Base-by-base conservation (phyloP, 2,797 vertebrate genomes). In the Eulemur coronatus region DNA sequence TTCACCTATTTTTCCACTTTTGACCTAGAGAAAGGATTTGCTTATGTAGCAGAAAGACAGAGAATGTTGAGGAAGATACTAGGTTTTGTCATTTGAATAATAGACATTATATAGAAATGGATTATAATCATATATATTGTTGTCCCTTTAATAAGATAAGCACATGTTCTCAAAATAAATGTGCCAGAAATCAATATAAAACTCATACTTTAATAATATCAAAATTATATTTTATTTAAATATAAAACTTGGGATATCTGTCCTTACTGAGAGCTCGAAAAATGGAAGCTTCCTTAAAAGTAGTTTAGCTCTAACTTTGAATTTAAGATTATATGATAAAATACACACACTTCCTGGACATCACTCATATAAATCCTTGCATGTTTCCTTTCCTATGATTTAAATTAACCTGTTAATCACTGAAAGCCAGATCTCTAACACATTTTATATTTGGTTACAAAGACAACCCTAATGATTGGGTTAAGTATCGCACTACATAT, bases 401-500 rank as follows among this genome's bases (percentile, higher is more conserved):
- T 70, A 81, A 88, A 95, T 96, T 86, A 95, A 86, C 95, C 78
- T 90, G 92, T 90, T 78, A 35, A 76, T 91, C 69, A 86, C 65
- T 69, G 85, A 85, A 80, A 92, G 17, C 4, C 78, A 94, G 75
- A 46, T 80, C 41, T 22, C 55, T 28, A 69, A 46, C 73, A 84
- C 61, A 87, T 90, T 85, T 95, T 76, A 55, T 70, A n/a, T 79
- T 52, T 91, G 65, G 52, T 76, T 61, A 95, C 63, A 91, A 89
- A 95, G 80, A 89, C 55, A 61, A 24, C 69, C 48, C 55, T 67
- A 48, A 48, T 61, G 35, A 87, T 46, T 30, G 59, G 55, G 28
- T 35, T 57, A 63, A 87, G 82, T 35, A 1, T 57, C 12, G 26
- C 14, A n/a, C 50, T 55, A 24, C 4, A 5, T 24, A 43, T 35